Conservation (phyloP, 2,797 vertebrate species). For the Brachymystax lenok region DNA sequence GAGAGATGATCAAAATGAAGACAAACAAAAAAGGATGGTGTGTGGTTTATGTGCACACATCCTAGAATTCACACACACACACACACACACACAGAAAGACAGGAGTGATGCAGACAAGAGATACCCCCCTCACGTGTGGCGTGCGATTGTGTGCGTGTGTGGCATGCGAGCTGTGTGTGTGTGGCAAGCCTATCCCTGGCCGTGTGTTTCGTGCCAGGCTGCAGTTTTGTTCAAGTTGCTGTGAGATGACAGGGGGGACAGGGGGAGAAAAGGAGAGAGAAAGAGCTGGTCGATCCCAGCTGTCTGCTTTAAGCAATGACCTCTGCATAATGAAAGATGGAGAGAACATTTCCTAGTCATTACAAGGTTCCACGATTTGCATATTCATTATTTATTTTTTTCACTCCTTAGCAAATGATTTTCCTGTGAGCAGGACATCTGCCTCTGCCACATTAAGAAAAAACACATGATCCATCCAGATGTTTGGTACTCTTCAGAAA, state of each 20-base stretch:
- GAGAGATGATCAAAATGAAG: conserved; percentile 49
- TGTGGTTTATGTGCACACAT: not conserved
- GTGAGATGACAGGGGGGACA: conserved; percentile 59
- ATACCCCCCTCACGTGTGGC: not conserved
- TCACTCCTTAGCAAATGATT: conserved; percentile 80
- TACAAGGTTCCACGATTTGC: conserved; percentile 93
- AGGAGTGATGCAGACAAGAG: no score
- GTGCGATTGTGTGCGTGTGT: not conserved
- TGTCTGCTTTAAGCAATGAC: conserved; percentile 95
- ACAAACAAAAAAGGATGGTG: conserved; percentile 31
- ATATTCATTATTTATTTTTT: conserved; percentile 83
- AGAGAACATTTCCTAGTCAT: conserved; percentile 91
- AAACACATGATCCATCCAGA: conserved; percentile 78
- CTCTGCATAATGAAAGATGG: conserved; percentile 89
- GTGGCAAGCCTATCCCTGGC: conserved; percentile 6
- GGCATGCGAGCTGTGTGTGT: not conserved
- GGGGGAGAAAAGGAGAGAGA: not conserved
- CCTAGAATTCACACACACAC: not conserved
- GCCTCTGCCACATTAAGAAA: conserved; percentile 74
- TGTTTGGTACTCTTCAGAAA: conserved; percentile 66
- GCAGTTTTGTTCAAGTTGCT: conserved; percentile 65
- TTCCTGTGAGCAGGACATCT: conserved; percentile 91
- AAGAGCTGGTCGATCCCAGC: conserved; percentile 76
- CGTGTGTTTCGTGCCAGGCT: conserved; percentile 43
- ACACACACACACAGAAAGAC: not conserved